Evolutionary conservation across 2,888 invertebrate genomes (phyloP), one percentile per base, ranked within the genome.

Genomic region (Nemotelus nigrinus): DNA sequence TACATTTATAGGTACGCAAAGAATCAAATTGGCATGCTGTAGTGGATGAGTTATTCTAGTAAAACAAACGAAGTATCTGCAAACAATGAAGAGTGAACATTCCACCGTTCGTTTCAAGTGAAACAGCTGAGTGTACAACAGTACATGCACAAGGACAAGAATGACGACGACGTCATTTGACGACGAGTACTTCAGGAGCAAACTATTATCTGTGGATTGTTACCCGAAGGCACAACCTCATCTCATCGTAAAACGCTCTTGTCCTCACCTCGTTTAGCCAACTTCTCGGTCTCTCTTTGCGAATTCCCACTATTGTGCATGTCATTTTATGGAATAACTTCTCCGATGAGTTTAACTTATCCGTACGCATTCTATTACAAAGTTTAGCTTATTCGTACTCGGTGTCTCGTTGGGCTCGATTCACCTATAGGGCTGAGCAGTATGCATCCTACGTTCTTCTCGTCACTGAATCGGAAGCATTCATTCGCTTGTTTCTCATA

Each of bases 241-340:
- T 47, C 67, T 39, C 39, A 50, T 68, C 50, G 44, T 25, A 25
- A 25, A 25, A 25, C 25, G 25, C 25, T 25, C 67, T 68, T 50
- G 67, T 68, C 50, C 50, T 50, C 8, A 8, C n/a, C n/a, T 41
- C 45, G 10, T 67, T 68, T 39, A 39, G 41, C 50, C 50, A 47
- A 48, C 50, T 48, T 43, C 8, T 39, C 55, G 65, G 6, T 43
- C 50, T 44, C n/a, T 5, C 44, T 8, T 57, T 57, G n/a, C 3
- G 25, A 58, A 44, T 58, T 57, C 5, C 41, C 58, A 72, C 72
- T 43, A 58, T 72, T 72, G 72, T 72, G 47, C 72, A 72, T 47
- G 72, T 72, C 72, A 72, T 72, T 72, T 72, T 60, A 10, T 25
- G 72, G 58, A 72, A 72, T 72, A 72, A 72, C 72, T 72, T 72